A percentile compares a stretch with the other conserved stretches of the same genome.
These are phyloP conservation scores for Rhinogobio ventralis DNA, from an alignment of 2,797 vertebrate species.

Conservation along the genomic window DNA sequence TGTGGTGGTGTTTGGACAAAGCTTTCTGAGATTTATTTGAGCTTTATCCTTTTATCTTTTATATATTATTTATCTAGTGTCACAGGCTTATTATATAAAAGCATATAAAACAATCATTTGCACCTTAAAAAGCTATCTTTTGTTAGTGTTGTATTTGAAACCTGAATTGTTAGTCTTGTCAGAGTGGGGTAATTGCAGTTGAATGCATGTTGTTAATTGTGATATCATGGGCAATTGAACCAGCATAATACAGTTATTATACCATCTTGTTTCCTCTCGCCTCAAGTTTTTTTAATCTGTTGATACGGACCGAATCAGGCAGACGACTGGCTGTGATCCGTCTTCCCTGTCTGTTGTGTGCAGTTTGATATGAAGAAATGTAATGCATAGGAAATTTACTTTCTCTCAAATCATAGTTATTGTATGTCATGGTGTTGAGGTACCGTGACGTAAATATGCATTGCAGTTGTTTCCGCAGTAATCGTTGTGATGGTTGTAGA, in stretches of 20 bases:
- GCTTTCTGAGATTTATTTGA: constrained; percentile 8
- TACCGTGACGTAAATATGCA: background rate
- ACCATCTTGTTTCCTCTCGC: constrained; percentile 22
- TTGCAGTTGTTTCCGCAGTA: background rate
- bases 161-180: background rate
- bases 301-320: constrained; percentile 41
- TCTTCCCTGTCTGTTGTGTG: background rate
- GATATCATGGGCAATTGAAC: constrained; percentile 52
- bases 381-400: background rate
- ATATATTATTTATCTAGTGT: background rate
- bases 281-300: constrained; percentile 1
- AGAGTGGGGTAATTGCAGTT: constrained; percentile 33
- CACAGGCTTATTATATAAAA: background rate
- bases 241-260: constrained; percentile 55
- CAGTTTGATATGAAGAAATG: background rate
- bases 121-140: background rate
- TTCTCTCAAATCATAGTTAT: background rate
- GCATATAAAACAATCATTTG: background rate
- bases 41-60: background rate
- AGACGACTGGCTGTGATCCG: background rate
- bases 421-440: background rate
- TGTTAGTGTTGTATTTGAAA: background rate
- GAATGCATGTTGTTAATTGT: constrained; percentile 53
- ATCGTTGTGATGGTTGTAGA: background rate
- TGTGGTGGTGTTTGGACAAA: constrained; percentile 11